These are phyloP conservation scores for Pandemis corylana DNA, from an alignment of 2,888 invertebrate genomes.

Conservation along the genomic window DNA sequence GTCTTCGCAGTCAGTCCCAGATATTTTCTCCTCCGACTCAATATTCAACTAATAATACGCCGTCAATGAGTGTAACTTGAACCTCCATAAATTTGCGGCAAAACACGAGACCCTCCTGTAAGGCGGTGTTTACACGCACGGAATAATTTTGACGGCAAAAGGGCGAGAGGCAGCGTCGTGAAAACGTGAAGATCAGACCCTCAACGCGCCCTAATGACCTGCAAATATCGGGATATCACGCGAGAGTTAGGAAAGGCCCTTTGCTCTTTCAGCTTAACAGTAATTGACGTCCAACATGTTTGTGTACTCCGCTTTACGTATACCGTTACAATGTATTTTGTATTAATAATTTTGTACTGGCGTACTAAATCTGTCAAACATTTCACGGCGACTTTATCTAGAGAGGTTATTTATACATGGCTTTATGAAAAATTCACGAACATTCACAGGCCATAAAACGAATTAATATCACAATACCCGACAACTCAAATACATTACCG, in stretches of 20 bases:
- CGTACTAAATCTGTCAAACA: slow-evolving; percentile 3
- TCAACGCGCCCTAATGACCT: slow-evolving; percentile 63
- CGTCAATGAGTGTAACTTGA: slow-evolving; percentile 20
- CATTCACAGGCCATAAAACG: slow-evolving; percentile 17
- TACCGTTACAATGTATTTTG: slow-evolving; percentile 2
- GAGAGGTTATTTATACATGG: neutral
- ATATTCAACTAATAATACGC: slow-evolving; percentile 17
- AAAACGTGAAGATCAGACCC: slow-evolving; percentile 47
- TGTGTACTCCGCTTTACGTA: slow-evolving; percentile 38
- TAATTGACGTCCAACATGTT: slow-evolving; percentile 62
- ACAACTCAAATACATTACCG: slow-evolving; percentile 33
- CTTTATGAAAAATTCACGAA: slow-evolving; percentile 19
- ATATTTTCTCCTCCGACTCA: slow-evolving; percentile 5
- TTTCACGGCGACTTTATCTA: neutral
- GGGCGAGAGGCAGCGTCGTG: slow-evolving; percentile 53
- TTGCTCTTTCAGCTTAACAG: slow-evolving; percentile 46
- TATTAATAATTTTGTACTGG: neutral
- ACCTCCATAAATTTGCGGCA: slow-evolving; percentile 33
- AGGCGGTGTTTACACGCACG: slow-evolving; percentile 51
- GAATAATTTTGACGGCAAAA: slow-evolving; percentile 54
- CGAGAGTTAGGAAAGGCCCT: slow-evolving; percentile 56
- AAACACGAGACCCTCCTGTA: slow-evolving; percentile 35
- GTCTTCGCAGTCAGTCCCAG: neutral
- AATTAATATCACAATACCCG: slow-evolving; percentile 28
- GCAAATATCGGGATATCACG: slow-evolving; percentile 67